A percentile compares a stretch with the other conserved stretches of the same genome.
phyloP scores from a whole-genome alignment of 2,797 vertebrate genomes.

The Adrianichthys oophorus region DNA sequence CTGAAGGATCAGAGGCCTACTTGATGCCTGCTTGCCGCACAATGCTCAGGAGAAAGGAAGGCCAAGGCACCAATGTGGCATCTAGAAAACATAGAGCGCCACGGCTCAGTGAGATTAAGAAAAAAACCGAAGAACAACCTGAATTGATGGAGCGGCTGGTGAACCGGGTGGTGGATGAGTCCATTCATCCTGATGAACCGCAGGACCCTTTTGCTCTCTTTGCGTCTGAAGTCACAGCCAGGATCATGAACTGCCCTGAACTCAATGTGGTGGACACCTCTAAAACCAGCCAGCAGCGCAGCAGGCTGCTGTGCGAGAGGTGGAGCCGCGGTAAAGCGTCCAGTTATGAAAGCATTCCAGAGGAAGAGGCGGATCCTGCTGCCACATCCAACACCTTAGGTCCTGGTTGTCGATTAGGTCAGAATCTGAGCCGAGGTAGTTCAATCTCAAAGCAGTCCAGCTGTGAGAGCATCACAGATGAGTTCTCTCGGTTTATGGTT shows the following conservation, averaged over 20 bases:
- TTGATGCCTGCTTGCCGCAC: slow-evolving; percentile 82
- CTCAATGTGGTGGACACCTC: slow-evolving; percentile 86
- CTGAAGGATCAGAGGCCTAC: slow-evolving; percentile 76
- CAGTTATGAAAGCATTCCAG: slow-evolving; percentile 96
- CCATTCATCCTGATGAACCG: slow-evolving; percentile 87
- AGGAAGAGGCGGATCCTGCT: slow-evolving; percentile 84
- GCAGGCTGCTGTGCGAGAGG: slow-evolving; percentile 87
- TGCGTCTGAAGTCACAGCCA: slow-evolving; percentile 92
- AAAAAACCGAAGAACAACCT: slow-evolving; percentile 95
- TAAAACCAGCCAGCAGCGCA: slow-evolving; percentile 88
- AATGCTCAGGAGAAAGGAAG: slow-evolving; percentile 88
- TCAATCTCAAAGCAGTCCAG: slow-evolving; percentile 98
- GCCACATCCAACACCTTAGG: slow-evolving; percentile 81
- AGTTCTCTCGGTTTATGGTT: slow-evolving; percentile 98
- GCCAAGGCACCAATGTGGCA: slow-evolving; percentile 68
- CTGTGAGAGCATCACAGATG: slow-evolving; percentile 98
- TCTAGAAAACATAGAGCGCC: slow-evolving; percentile 93
- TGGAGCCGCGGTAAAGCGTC: slow-evolving; percentile 91
- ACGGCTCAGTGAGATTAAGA: slow-evolving; percentile 97
- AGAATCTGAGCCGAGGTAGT: slow-evolving; percentile 89
- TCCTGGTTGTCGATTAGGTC: slow-evolving; percentile 83
- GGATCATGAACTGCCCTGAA: slow-evolving; percentile 94
- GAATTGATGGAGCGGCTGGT: slow-evolving; percentile 97
- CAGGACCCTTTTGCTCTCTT: slow-evolving; percentile 88
- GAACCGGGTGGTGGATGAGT: slow-evolving; percentile 95